These are phyloP conservation scores for Falco cherrug DNA, from an alignment of 2,797 vertebrate genomes.

Conservation along the genomic window DNA sequence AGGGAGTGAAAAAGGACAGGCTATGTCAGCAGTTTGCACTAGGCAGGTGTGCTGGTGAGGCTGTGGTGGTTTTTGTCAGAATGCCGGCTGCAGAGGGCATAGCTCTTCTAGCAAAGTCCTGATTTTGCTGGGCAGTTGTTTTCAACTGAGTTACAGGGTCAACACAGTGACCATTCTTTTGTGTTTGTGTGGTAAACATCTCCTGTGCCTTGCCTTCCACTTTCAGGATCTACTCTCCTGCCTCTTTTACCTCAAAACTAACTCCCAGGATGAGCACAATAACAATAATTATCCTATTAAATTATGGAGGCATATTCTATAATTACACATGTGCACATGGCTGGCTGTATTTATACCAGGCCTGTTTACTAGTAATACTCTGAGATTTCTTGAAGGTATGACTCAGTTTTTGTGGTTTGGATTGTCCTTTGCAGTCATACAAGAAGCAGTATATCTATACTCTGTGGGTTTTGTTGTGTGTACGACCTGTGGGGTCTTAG, in stretches of 20 bases:
- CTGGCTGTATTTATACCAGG: background rate
- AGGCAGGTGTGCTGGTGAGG: background rate
- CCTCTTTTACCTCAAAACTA: background rate
- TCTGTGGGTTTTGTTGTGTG: background rate
- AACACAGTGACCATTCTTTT: accelerated
- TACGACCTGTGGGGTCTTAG: background rate
- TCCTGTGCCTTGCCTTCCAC: background rate
- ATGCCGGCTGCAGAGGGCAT: background rate
- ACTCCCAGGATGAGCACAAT: background rate
- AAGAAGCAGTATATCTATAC: background rate
- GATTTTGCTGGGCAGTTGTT: background rate
- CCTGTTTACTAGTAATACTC: background rate
- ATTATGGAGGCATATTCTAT: background rate
- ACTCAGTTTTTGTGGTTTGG: background rate
- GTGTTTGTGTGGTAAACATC: background rate
- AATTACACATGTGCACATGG: background rate
- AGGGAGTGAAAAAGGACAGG: background rate
- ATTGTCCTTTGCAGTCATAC: background rate
- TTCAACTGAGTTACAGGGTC: background rate
- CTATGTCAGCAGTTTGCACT: background rate
- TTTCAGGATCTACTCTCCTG: background rate
- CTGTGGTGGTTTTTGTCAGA: background rate
- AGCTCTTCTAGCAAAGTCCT: background rate
- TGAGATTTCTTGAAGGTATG: background rate
- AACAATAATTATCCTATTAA: constrained; percentile 39